These are phyloP conservation scores for Dicyrtomina minuta DNA, from an alignment of 2,888 invertebrate genomes.

Conservation along the genomic window DNA sequence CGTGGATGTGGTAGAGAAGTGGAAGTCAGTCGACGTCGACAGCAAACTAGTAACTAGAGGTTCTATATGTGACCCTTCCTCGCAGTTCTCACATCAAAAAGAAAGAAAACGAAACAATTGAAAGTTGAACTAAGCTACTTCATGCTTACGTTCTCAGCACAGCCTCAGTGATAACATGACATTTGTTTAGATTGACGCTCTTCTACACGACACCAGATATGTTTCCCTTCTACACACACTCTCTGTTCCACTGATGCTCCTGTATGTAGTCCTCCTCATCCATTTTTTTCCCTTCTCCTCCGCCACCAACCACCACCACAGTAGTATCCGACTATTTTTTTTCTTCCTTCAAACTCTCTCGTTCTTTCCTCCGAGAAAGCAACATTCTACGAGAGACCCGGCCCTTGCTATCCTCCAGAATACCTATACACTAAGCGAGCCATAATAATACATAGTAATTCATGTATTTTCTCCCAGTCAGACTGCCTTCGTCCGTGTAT, in stretches of 20 bases:
- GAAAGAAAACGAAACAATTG: conserved; percentile 29
- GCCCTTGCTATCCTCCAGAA: not conserved
- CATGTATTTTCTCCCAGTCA: not conserved
- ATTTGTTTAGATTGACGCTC: conserved; percentile 31
- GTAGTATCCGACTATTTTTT: not conserved
- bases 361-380: not conserved
- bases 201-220: conserved; percentile 26
- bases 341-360: not conserved
- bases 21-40: not conserved
- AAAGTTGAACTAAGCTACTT: conserved; percentile 17
- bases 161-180: conserved; percentile 31
- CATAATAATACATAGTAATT: too few relatives aligned
- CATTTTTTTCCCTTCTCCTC: not conserved
- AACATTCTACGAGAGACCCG: conserved; percentile 1
- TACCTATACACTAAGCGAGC: conserved; percentile 1
- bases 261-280: too few relatives aligned
- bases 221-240: not conserved
- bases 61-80: conserved; percentile 26
- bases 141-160: conserved; percentile 20
- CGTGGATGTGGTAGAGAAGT: too few relatives aligned
- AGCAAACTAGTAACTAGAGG: too few relatives aligned
- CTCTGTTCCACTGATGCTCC: not conserved
- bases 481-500: not conserved
- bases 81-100: conserved; percentile 19
- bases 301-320: not conserved